Evolutionary conservation across 2,113 vertebrate species (phyloP).

Genomic region (Embiotoca jacksoni): DNA sequence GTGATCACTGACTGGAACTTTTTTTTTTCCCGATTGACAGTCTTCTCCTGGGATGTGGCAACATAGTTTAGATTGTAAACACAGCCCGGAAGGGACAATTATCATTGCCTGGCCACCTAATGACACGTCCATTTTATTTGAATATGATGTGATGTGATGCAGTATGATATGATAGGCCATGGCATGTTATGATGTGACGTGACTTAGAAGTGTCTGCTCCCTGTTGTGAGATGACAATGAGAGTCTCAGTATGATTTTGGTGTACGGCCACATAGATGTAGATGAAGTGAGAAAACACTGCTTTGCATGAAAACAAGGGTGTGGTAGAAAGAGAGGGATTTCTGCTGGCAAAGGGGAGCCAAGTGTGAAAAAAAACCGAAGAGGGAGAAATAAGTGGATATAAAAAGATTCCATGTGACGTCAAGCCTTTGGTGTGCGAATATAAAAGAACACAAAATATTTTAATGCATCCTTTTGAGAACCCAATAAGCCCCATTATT

Average conservation of each 20-base stretch:
- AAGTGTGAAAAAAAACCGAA: background rate
- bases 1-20: constrained; percentile 10
- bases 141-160: constrained; percentile 39
- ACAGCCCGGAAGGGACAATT: constrained; percentile 28
- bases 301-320: constrained; percentile 34
- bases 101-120: constrained; percentile 45
- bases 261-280: background rate
- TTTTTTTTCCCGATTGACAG: constrained; percentile 29
- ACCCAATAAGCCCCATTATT: constrained; percentile 6
- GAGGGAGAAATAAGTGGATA: background rate
- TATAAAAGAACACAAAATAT: no score
- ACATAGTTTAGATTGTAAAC: constrained; percentile 42
- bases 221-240: no score
- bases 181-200: constrained; percentile 40
- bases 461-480: background rate
- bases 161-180: constrained; percentile 26
- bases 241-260: no score
- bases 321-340: constrained; percentile 34
- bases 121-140: constrained; percentile 40
- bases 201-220: constrained; percentile 8
- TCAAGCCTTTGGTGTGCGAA: background rate
- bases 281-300: background rate
- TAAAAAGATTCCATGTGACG: background rate
- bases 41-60: constrained; percentile 35
- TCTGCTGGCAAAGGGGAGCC: background rate